Evolutionary conservation across 1,140 invertebrate species (phyloP).

Genomic region (Sipha flava): DNA sequence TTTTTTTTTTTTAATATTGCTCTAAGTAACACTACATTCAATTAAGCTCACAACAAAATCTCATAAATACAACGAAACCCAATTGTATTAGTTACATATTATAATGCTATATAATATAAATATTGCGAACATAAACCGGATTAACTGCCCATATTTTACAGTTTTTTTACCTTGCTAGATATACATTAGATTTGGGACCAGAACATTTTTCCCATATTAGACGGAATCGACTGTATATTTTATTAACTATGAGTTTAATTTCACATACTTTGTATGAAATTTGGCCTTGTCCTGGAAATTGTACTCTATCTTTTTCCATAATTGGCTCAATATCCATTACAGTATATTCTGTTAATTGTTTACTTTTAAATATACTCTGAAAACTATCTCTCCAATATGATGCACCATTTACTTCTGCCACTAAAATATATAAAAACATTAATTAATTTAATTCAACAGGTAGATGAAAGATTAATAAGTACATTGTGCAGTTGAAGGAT

Average conservation of each 20-base stretch:
- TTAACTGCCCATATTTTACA: too few relatives aligned
- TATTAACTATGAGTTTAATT: neutral
- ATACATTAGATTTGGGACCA: too few relatives aligned
- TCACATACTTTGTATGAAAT: constrained; percentile 62
- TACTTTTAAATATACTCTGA: constrained; percentile 74
- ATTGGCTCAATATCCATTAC: constrained; percentile 92
- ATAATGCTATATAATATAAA: too few relatives aligned
- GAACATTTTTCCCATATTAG: too few relatives aligned
- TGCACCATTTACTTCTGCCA: constrained; percentile 73
- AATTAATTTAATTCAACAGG: neutral
- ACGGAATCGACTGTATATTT: too few relatives aligned
- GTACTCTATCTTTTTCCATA: constrained; percentile 62
- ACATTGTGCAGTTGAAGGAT: constrained; percentile 86
- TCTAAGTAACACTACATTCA: too few relatives aligned
- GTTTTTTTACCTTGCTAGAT: too few relatives aligned
- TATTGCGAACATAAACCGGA: too few relatives aligned
- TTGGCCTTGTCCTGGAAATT: constrained; percentile 76
- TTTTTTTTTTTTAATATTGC: too few relatives aligned
- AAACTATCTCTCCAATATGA: constrained; percentile 84
- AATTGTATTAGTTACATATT: too few relatives aligned
- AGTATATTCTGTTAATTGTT: constrained; percentile 84
- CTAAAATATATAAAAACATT: constrained; percentile 45
- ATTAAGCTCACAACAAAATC: too few relatives aligned
- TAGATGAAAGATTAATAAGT: constrained; percentile 41
- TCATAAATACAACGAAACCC: too few relatives aligned